Evolutionary conservation across 2,888 invertebrate genomes (phyloP).

Genomic region (Therioaphis trifolii): DNA sequence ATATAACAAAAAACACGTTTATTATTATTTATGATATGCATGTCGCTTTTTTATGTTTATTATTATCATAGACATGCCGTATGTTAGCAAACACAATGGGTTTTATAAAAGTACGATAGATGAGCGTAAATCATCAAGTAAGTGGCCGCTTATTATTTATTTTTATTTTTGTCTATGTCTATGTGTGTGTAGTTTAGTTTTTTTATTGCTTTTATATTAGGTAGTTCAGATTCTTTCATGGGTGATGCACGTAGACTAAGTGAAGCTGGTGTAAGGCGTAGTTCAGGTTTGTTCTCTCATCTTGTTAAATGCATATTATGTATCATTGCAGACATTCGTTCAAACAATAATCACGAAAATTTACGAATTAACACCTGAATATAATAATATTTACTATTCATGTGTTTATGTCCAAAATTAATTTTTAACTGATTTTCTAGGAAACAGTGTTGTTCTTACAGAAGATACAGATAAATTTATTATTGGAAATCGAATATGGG

Average conservation of each 20-base stretch:
- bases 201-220: conserved; percentile 57
- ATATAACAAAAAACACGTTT: background rate
- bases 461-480: conserved; percentile 95
- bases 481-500: conserved; percentile 94
- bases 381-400: too few relatives aligned
- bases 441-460: conserved; percentile 85
- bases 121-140: conserved; percentile 65
- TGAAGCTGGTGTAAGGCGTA: conserved; percentile 81
- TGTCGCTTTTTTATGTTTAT: conserved; percentile 44
- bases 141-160: conserved; percentile 53
- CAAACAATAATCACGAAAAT: too few relatives aligned
- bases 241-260: conserved; percentile 79
- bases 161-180: background rate
- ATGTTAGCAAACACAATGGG: conserved; percentile 44
- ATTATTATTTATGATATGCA: conserved; percentile 30
- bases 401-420: background rate
- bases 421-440: conserved; percentile 72
- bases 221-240: conserved; percentile 75
- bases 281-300: conserved; percentile 75
- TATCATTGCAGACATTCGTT: too few relatives aligned
- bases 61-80: conserved; percentile 32
- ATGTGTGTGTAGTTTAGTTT: conserved; percentile 46
- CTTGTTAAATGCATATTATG: background rate
- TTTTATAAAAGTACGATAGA: conserved; percentile 37
- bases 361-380: background rate